Evolutionary conservation across 2,888 invertebrate species (phyloP), one percentile per base, ranked within the genome.

Genomic region (Hofmannophila pseudospretella): DNA sequence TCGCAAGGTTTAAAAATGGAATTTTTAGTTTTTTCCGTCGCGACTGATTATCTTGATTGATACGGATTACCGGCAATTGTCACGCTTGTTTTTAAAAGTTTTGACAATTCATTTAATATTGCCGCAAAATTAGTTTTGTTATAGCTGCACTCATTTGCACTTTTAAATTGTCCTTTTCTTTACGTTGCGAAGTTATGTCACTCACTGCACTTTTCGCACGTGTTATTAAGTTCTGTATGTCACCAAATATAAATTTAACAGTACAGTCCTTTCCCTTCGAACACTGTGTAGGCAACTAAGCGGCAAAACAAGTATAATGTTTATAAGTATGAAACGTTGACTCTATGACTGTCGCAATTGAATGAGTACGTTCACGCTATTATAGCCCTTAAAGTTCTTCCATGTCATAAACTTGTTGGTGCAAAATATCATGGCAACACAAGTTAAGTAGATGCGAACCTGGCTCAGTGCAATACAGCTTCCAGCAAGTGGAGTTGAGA

Each of bases 241-340:
- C 23, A 23, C n/a, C 23, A 23, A 23, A 2, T n/a, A n/a, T 23
- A 23, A n/a, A 1, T 16, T 16, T 16, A 16, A 36, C 38, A 23
- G 54, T 61, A 63, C 63, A 63, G 63, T 72, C 75, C 74, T 76
- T 73, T 77, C 72, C 74, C 70, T 77, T 72, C 69, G 75, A 79
- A 69, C 73, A 72, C 68, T 70, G 58, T 64, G 66, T 66, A 67
- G 53, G 64, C 71, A 73, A 84, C 84, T 84, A 80, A 81, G 58
- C 72, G 58, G 66, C 67, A 69, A 67, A 70, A 75, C 74, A 63
- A 74, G 67, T 67, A 74, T 75, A 74, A 78, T 73, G 77, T 77
- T 77, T 77, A 73, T 79, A 79, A 80, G 76, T 79, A 80, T 72
- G 71, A 74, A 81, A 69, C 72, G 69, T 71, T 64, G 69, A 54